Evolutionary conservation across 1,140 invertebrate genomes (phyloP), one percentile per base, ranked within the genome.

Genomic region (Camponotus floridanus): DNA sequence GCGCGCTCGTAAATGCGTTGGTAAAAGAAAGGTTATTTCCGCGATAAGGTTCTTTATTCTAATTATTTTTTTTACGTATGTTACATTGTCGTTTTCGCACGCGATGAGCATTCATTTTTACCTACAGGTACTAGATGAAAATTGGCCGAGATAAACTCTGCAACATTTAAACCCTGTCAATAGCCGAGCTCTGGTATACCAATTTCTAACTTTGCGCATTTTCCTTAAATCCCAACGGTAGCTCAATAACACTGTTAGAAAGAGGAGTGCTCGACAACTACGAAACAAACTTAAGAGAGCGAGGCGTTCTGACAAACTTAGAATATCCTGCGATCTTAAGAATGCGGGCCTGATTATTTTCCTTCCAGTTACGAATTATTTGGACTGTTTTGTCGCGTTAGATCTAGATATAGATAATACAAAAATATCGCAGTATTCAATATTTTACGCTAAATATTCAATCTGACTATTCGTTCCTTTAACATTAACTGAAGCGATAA

Each of bases 41-140:
- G 61, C 87, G 88, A 89, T 89, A 86, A 88, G 15, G 67, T 89
- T 62, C 62, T 73, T 76, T 55, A 61, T 68, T 73, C 36, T 73
- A 73, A 83, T 83, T 80, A 57, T 86, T 21, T 26, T 83, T 26
- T 64, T 39, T 21, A 5, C 68, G 42, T 33, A 51, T 18, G 67
- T 71, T 81, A 80, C 78, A 59, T 70, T 51, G 18, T 26, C 55
- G 57, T 74, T 83, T 61, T 55, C 68, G 26, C 67, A 18, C 67
- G 57, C 79, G 68, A 71, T n/a, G 57, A 33, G 68, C 79, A 48
- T 74, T 70, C 39, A 83, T 74, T 83, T 73, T 33, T 74, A 45
- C 76, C 26, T 81, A 59, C 26, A 62, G n/a, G 15, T 31, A 68
- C 21, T 26, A 26, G 79, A 3, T 68, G 7, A 83, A 83, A 83